A percentile compares a stretch with the other conserved stretches of the same genome.
Evolutionary conservation across 2,888 invertebrate species (phyloP).

Genomic region (Clitarchus hookeri): DNA sequence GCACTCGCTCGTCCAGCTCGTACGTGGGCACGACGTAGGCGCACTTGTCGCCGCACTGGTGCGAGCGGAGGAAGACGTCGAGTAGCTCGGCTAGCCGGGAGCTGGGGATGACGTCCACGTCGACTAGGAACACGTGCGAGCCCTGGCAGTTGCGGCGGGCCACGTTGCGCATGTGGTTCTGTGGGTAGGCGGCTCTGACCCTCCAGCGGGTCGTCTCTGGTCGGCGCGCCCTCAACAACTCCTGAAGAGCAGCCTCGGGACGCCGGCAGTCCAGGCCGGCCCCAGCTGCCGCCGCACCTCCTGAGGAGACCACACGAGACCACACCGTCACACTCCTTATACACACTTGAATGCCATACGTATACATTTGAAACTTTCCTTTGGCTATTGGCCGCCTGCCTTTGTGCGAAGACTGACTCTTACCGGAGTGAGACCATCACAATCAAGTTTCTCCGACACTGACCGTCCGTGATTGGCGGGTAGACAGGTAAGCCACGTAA

Average conservation of each 20-base stretch:
- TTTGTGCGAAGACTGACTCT: too few relatives aligned
- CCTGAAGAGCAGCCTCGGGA: constrained; percentile 66
- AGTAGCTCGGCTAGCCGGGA: constrained; percentile 70
- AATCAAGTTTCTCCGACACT: too few relatives aligned
- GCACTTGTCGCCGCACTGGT: constrained; percentile 61
- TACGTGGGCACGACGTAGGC: constrained; percentile 91
- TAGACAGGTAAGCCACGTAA: too few relatives aligned
- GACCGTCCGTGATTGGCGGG: too few relatives aligned
- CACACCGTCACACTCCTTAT: too few relatives aligned
- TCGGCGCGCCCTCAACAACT: constrained; percentile 64
- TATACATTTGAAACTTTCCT: too few relatives aligned
- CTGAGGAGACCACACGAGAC: too few relatives aligned
- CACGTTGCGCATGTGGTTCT: constrained; percentile 85
- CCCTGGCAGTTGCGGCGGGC: constrained; percentile 81
- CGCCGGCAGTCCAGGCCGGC: constrained; percentile 64
- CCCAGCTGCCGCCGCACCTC: background rate
- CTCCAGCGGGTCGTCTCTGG: constrained; percentile 73
- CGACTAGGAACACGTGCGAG: constrained; percentile 77
- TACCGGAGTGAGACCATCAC: too few relatives aligned
- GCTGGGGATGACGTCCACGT: constrained; percentile 87
- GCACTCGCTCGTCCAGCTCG: constrained; percentile 78
- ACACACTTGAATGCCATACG: too few relatives aligned
- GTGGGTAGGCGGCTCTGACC: constrained; percentile 78
- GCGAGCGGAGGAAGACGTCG: constrained; percentile 55
- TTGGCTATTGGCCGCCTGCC: too few relatives aligned